Conservation (phyloP, 2,888 invertebrate genomes). For the Tetrapedia diversipes region DNA sequence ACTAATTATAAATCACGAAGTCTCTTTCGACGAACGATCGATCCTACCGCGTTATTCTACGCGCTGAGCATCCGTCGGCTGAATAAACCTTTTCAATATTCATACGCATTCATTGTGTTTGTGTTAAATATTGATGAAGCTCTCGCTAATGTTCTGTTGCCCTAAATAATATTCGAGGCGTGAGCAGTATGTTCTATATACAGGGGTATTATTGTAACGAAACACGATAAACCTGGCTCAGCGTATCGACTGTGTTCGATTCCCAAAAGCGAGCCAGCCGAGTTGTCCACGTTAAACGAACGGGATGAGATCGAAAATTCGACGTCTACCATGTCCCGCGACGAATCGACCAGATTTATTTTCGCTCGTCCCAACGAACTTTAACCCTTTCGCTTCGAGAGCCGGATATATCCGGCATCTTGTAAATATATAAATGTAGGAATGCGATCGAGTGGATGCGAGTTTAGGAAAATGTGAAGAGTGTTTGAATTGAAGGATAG, state of each 20-base stretch:
- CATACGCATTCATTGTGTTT: constrained; percentile 5
- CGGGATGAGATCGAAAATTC: constrained; percentile 25
- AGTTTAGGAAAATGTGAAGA: too few relatives aligned
- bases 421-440: too few relatives aligned
- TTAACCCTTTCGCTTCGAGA: too few relatives aligned
- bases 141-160: constrained; percentile 8
- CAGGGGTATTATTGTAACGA: constrained; percentile 9
- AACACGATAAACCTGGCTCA: constrained; percentile 2
- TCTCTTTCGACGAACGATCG: constrained; percentile 11
- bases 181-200: neutral
- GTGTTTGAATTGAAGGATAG: too few relatives aligned
- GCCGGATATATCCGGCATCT: too few relatives aligned
- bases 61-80: neutral
- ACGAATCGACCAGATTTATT: constrained; percentile 1
- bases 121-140: constrained; percentile 4
- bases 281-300: constrained; percentile 6
- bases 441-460: too few relatives aligned
- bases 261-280: constrained; percentile 1
- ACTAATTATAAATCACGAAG: neutral
- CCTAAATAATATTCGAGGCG: constrained; percentile 17
- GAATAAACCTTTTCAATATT: constrained; percentile 2
- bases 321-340: neutral
- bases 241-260: constrained; percentile 25
- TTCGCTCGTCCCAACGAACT: neutral
- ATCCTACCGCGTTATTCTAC: neutral